phyloP scores from a whole-genome alignment of 1,140 invertebrate genomes.

The Diachasmimorpha longicaudata region DNA sequence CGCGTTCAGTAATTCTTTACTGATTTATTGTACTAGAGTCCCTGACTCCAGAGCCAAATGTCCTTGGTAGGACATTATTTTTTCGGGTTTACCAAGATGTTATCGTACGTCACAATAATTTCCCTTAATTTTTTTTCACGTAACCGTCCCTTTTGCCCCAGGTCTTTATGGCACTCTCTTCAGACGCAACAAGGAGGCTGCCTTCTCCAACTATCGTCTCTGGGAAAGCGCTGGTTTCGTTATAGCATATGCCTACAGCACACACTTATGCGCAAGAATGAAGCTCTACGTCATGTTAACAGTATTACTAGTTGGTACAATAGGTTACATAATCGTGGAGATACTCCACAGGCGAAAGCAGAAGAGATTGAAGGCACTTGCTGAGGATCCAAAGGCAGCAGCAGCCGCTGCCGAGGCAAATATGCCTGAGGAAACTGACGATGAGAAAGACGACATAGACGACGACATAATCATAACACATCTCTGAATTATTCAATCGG shows the following conservation, averaged over 20 bases:
- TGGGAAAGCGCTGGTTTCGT: slow-evolving; percentile 95
- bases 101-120: too few species aligned
- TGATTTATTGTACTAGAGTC: too few species aligned
- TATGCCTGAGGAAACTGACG: slow-evolving; percentile 74
- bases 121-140: background rate
- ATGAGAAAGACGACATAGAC: slow-evolving; percentile 83
- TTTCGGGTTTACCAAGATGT: too few species aligned
- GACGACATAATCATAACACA: slow-evolving; percentile 86
- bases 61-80: too few species aligned
- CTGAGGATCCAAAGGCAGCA: slow-evolving; percentile 72
- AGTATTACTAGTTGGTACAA: slow-evolving; percentile 78
- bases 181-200: slow-evolving; percentile 90
- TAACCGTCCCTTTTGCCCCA: slow-evolving; percentile 56
- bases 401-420: slow-evolving; percentile 65
- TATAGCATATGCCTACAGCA: slow-evolving; percentile 88
- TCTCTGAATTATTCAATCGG: slow-evolving; percentile 62
- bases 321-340: slow-evolving; percentile 85
- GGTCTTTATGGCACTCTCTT: slow-evolving; percentile 92
- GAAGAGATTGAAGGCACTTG: slow-evolving; percentile 67
- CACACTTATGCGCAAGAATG: slow-evolving; percentile 84
- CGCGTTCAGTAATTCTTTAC: too few species aligned
- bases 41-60: too few species aligned
- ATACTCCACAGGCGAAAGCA: slow-evolving; percentile 80
- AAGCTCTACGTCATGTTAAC: slow-evolving; percentile 89
- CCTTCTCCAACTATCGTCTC: slow-evolving; percentile 94